A percentile compares a stretch with the other conserved stretches of the same genome.
Conservation (phyloP, 2,113 vertebrate genomes). For the Neolamprologus cancellatus region DNA sequence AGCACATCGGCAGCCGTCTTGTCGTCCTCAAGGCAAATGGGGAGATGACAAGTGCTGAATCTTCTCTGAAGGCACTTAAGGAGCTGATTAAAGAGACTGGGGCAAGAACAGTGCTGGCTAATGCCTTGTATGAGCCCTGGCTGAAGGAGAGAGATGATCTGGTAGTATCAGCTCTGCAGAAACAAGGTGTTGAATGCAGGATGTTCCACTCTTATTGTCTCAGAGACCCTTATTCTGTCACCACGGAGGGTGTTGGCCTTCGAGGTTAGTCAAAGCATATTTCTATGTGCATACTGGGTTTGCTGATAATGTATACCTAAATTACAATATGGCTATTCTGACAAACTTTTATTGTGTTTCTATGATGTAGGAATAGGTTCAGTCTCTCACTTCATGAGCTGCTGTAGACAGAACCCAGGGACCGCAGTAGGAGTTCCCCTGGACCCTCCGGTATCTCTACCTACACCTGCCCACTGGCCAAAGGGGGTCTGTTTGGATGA, state of each 20-base stretch:
- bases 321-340: background rate
- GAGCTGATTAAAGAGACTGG: conserved; percentile 50
- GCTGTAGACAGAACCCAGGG: conserved; percentile 62
- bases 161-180: conserved; percentile 40
- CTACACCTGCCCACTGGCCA: conserved; percentile 56
- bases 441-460: conserved; percentile 54
- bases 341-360: background rate
- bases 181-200: conserved; percentile 45
- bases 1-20: conserved; percentile 59
- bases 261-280: conserved; percentile 49
- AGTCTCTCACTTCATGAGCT: conserved; percentile 71
- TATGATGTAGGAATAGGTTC: conserved; percentile 66
- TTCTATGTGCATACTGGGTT: background rate
- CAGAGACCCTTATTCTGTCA: conserved; percentile 66
- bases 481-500: conserved; percentile 38
- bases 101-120: conserved; percentile 59
- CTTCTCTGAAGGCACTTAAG: conserved; percentile 38
- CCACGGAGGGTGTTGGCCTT: conserved; percentile 67
- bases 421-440: conserved; percentile 38
- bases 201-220: conserved; percentile 70
- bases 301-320: background rate
- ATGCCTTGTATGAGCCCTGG: conserved; percentile 71
- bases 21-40: conserved; percentile 18
- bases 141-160: conserved; percentile 65
- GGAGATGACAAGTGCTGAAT: background rate